Conservation (phyloP, 2,888 invertebrate species). For the Leptinotarsa tumamoca region DNA sequence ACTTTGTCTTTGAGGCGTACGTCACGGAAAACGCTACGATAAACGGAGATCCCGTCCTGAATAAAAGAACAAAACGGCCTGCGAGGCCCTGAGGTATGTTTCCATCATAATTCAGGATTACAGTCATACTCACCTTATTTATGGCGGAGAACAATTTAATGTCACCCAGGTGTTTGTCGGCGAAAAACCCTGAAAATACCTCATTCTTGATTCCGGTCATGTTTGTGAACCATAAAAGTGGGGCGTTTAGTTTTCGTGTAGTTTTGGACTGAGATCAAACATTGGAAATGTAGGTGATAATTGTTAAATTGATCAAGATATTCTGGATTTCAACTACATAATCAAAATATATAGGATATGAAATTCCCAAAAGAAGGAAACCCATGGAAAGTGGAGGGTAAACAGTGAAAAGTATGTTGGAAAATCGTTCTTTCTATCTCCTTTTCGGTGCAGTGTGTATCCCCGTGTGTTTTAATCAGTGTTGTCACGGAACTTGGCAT, state of each 20-base stretch:
- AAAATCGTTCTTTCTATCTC: too few species aligned
- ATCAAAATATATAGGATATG: too few species aligned
- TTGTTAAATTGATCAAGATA: too few species aligned
- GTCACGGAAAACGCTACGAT: slow-evolving; percentile 17
- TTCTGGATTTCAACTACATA: too few species aligned
- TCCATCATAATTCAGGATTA: slow-evolving; percentile 65
- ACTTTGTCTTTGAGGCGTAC: not conserved
- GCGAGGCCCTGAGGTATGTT: slow-evolving; percentile 30
- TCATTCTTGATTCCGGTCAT: slow-evolving; percentile 12
- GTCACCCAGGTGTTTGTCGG: slow-evolving; percentile 59
- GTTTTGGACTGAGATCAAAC: not conserved
- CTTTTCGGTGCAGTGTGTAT: too few species aligned
- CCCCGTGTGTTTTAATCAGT: too few species aligned
- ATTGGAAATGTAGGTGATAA: too few species aligned
- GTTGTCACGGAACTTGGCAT: too few species aligned
- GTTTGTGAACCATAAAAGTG: not conserved
- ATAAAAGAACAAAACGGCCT: slow-evolving; percentile 17
- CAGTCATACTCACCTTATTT: slow-evolving; percentile 59
- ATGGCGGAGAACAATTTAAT: slow-evolving; percentile 63
- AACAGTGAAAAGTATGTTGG: too few species aligned
- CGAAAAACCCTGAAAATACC: slow-evolving; percentile 20
- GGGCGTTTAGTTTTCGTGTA: not conserved
- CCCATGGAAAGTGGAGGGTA: too few species aligned
- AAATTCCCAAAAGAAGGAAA: too few species aligned
- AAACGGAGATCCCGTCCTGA: slow-evolving; percentile 15